Evolutionary conservation across 2,113 vertebrate genomes (phyloP).

Genomic region (Phrynocephalus versicolor): DNA sequence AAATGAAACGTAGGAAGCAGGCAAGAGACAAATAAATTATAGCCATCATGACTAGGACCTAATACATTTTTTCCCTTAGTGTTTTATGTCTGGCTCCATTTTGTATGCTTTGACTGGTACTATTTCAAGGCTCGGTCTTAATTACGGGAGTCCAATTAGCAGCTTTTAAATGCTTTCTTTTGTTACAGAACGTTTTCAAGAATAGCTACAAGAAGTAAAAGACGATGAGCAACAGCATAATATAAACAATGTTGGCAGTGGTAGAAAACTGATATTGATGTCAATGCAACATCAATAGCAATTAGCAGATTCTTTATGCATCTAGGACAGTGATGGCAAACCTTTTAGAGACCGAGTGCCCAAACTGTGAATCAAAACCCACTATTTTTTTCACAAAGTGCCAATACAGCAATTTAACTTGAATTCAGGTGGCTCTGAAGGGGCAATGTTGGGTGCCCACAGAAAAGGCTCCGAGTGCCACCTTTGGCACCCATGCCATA

Average conservation of each 20-base stretch:
- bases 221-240: not conserved
- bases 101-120: conserved; percentile 28
- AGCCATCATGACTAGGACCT: conserved; percentile 57
- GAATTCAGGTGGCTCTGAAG: no score
- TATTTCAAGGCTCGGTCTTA: not conserved
- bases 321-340: no score
- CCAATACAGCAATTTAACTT: no score
- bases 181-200: not conserved
- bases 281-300: not conserved
- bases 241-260: not conserved
- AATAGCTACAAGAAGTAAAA: not conserved
- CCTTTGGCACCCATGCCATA: no score
- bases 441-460: no score
- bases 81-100: conserved; percentile 42
- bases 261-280: not conserved
- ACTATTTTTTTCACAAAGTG: no score
- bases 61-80: conserved; percentile 58
- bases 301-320: conserved; percentile 33
- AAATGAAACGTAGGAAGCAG: conserved; percentile 59
- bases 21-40: conserved; percentile 62
- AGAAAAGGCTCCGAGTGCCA: no score
- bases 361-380: no score
- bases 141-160: conserved; percentile 33
- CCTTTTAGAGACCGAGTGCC: no score
- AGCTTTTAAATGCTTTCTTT: conserved; percentile 9